phyloP scores from a whole-genome alignment of 2,888 invertebrate species.

The Protula sp. region DNA sequence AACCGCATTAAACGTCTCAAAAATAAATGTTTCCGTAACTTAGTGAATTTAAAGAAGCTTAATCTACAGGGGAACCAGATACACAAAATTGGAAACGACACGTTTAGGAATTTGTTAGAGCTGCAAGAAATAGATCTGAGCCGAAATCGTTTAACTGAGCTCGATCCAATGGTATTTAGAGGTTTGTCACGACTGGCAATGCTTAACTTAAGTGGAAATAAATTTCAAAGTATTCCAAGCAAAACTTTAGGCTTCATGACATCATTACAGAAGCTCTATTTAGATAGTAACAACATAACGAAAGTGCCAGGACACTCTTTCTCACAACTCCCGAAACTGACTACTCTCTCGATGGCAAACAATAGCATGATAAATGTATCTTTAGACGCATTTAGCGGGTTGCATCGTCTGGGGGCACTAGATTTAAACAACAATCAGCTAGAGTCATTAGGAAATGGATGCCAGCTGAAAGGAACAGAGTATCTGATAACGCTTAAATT shows the following conservation, averaged over 20 bases:
- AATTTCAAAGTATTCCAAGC: conserved; percentile 8
- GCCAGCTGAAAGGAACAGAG: conserved; percentile 5
- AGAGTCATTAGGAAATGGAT: conserved; percentile 2
- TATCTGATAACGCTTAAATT: conserved; percentile 7
- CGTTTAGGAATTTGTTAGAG: conserved; percentile 17
- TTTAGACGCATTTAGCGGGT: conserved; percentile 10
- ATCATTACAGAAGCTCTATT: conserved; percentile 7
- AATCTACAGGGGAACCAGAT: conserved; percentile 17
- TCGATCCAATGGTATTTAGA: conserved; percentile 10
- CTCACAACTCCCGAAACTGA: conserved; percentile 9
- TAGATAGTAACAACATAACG: conserved; percentile 18
- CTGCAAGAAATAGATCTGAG: conserved; percentile 12
- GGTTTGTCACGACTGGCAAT: conserved; percentile 18
- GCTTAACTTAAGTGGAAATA: conserved; percentile 18
- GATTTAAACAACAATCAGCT: conserved; percentile 11
- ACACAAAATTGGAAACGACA: conserved; percentile 10
- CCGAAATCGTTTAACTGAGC: conserved; percentile 10
- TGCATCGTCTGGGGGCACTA: conserved; percentile 6
- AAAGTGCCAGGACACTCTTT: conserved; percentile 9
- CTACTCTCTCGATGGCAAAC: conserved; percentile 5
- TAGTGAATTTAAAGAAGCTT: conserved; percentile 9
- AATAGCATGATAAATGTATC: conserved; percentile 15
- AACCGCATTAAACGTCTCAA: conserved; percentile 15
- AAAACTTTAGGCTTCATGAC: conserved; percentile 14
- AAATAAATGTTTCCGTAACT: conserved; percentile 10